Percentiles rank a stretch among this genome's conserved stretches.
Conservation (phyloP, 2,888 invertebrate species). For the Lottia scabra region DNA sequence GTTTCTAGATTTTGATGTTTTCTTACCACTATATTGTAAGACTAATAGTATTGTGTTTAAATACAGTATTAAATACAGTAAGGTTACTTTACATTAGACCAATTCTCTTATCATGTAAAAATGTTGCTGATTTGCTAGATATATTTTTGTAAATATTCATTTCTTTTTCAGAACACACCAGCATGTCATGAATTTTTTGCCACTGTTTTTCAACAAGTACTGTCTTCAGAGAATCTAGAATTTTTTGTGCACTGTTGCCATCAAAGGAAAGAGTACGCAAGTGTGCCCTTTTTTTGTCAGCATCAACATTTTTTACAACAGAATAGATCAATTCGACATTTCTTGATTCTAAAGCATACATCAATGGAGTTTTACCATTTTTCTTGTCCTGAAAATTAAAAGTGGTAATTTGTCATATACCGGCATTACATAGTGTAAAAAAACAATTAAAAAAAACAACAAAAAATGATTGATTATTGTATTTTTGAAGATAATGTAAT, state of each 20-base stretch:
- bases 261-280: conserved; percentile 55
- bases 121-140: too few species aligned
- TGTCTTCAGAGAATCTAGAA: conserved; percentile 49
- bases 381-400: conserved; percentile 49
- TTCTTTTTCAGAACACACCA: conserved; percentile 18
- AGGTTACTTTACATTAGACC: too few species aligned
- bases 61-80: too few species aligned
- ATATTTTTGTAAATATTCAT: background rate
- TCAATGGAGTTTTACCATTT: conserved; percentile 60
- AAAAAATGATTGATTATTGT: too few species aligned
- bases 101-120: too few species aligned
- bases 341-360: conserved; percentile 58
- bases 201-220: conserved; percentile 40
- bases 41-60: too few species aligned
- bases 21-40: too few species aligned
- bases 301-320: conserved; percentile 46
- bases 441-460: too few species aligned
- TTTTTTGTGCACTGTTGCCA: conserved; percentile 51
- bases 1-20: too few species aligned
- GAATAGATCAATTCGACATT: conserved; percentile 47
- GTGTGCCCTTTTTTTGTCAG: conserved; percentile 41
- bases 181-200: conserved; percentile 43
- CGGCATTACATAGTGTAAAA: too few species aligned
- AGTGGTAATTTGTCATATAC: background rate
- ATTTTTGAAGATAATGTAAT: too few species aligned